These are phyloP conservation scores for Syngnathus scovelli DNA, from an alignment of 2,113 vertebrate genomes.

Conservation along the genomic window DNA sequence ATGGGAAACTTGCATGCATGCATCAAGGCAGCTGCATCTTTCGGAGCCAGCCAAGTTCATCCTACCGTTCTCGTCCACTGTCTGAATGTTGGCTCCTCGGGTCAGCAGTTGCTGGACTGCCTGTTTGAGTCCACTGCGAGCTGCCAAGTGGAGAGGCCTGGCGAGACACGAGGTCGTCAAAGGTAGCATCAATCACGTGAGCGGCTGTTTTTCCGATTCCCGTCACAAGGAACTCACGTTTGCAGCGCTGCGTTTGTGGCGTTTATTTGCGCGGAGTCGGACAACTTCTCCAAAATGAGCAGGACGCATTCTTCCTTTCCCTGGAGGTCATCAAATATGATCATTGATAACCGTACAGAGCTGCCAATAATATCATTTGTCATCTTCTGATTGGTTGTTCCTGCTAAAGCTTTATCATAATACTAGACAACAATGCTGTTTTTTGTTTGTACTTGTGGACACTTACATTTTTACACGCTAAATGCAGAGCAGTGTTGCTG, in stretches of 20 bases:
- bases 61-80: conserved; percentile 90
- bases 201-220: not conserved
- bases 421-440: too few species aligned
- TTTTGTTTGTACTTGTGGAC: conserved; percentile 11
- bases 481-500: conserved; percentile 85
- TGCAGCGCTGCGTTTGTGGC: conserved; percentile 87
- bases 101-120: conserved; percentile 87
- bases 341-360: not conserved
- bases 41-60: conserved; percentile 6
- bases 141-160: conserved; percentile 91
- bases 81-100: conserved; percentile 86
- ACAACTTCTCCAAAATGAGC: conserved; percentile 89
- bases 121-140: conserved; percentile 85
- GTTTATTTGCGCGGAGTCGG: conserved; percentile 82
- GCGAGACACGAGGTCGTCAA: not conserved
- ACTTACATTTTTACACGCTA: conserved; percentile 90
- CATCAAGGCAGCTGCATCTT: not conserved
- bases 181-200: not conserved
- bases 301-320: conserved; percentile 92
- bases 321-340: conserved; percentile 54
- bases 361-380: too few species aligned
- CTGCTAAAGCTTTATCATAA: too few species aligned
- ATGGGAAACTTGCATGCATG: not conserved
- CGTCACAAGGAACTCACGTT: conserved; percentile 81
- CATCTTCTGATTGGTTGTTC: too few species aligned